Evolutionary conservation across 2,113 vertebrate genomes (phyloP), one percentile per base, ranked within the genome.

Genomic region (Meleagris gallopavo): DNA sequence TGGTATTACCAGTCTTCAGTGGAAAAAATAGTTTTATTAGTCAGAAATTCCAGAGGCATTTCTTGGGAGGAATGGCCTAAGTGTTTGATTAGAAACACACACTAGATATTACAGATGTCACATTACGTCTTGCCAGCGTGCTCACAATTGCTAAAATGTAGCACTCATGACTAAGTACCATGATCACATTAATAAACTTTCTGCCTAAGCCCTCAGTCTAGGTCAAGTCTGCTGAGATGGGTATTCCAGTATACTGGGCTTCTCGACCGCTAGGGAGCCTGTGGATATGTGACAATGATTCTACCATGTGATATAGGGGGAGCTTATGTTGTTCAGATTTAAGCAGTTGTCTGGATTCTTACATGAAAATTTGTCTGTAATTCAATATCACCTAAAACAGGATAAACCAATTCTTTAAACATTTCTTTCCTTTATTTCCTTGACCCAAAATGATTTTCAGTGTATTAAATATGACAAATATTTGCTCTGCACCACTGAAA

Each of bases 161-260:
- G 61, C 40, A 54, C 8, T 6, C 58, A 30, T 0, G 2, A 6
- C 34, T 13, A 7, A 0, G 7, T 18, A 58, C 22, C 46, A 43
- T 38, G 11, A n/a, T 65, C 36, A 48, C 7, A 72, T 17, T 45
- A 30, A 43, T 32, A 41, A 52, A 27, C 5, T 18, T 48, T 32
- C 25, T 43, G 43, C 30, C 67, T 32, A 30, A 41, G 64, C n/a
- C 57, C 75, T 57, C 65, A 78, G 48, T 29, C 40, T n/a, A 36
- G 20, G 20, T 90, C 41, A 58, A 12, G 3, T n/a, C 11, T 76
- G 16, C 36, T 32, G 30, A 69, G 52, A 61, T 50, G 18, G 10
- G 15, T 1, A 1, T 25, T 78, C 57, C 41, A 17, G 19, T 52
- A 38, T 32, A 12, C 4, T 0, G 2, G 7, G 20, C 0, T 0